phyloP scores from a whole-genome alignment of 1,140 invertebrate species.

The Hesperophylax magnus region DNA sequence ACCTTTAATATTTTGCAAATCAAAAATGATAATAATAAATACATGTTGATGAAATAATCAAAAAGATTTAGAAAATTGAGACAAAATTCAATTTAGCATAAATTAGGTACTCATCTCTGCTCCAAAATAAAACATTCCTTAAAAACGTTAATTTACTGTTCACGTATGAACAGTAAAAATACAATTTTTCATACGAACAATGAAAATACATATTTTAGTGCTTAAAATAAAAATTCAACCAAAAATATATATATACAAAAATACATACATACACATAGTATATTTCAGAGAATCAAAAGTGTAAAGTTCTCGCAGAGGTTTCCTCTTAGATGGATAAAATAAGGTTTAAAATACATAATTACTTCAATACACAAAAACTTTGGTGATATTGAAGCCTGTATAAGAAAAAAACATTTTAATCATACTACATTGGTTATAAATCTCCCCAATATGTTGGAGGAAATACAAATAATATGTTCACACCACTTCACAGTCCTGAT shows the following conservation, averaged over 20 bases:
- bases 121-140: no score
- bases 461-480: constrained; percentile 21
- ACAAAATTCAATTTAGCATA: no score
- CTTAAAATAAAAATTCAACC: constrained; percentile 2
- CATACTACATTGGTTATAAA: neutral
- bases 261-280: constrained; percentile 38
- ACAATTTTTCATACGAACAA: neutral
- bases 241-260: constrained; percentile 15
- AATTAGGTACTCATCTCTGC: no score
- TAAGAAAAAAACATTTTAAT: constrained; percentile 19
- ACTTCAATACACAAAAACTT: constrained; percentile 28
- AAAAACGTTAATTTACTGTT: no score
- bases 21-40: no score
- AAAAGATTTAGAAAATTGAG: no score
- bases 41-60: no score
- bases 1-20: no score
- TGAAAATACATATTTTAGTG: neutral
- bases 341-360: neutral
- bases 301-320: constrained; percentile 15
- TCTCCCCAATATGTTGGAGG: neutral
- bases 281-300: constrained; percentile 11
- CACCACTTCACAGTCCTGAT: neutral
- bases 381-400: constrained; percentile 15
- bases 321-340: neutral
- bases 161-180: no score